Evolutionary conservation across 2,797 vertebrate genomes (phyloP).

Genomic region (Podargus strigoides): DNA sequence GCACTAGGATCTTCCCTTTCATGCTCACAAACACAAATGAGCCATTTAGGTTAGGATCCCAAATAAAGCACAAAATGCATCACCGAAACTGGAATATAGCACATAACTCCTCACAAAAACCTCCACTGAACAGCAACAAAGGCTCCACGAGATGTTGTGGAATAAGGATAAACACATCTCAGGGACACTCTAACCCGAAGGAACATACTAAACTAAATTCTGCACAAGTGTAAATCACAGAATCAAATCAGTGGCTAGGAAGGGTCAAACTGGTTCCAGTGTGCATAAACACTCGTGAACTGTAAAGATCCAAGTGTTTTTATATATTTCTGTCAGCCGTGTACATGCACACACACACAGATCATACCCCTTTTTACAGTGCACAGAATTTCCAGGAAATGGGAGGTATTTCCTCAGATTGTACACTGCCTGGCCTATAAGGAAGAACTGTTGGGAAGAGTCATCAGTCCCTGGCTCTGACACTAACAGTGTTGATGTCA

Average conservation of each 20-base stretch:
- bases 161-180: background rate
- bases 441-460: background rate
- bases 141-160: background rate
- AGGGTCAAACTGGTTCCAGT: background rate
- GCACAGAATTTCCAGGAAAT: slow-evolving; percentile 34
- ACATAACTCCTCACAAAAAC: background rate
- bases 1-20: background rate
- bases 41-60: background rate
- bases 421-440: background rate
- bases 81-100: background rate
- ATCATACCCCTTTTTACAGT: background rate
- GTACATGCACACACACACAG: background rate
- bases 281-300: accelerated
- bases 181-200: background rate
- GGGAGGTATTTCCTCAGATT: background rate
- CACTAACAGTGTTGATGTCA: accelerated
- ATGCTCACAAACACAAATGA: background rate
- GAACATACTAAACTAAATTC: background rate
- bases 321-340: background rate
- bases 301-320: background rate
- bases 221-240: accelerated
- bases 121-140: background rate
- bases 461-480: background rate
- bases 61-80: background rate
- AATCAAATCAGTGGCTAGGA: background rate